Conservation (phyloP, 2,113 vertebrate genomes). For the Chloropsis cyanopogon region DNA sequence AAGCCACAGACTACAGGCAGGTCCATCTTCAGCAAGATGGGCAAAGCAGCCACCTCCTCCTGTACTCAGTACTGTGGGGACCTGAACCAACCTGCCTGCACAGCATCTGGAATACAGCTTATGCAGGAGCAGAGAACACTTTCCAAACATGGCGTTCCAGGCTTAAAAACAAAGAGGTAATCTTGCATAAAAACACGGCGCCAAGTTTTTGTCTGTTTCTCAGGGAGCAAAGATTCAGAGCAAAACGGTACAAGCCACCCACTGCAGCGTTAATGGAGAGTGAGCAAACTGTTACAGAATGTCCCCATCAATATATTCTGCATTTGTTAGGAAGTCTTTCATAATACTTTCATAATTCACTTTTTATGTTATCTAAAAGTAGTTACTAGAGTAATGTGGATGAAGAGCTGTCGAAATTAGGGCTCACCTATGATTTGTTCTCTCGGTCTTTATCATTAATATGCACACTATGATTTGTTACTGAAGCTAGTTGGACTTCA, state of each 20-base stretch:
- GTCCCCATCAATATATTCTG: not conserved
- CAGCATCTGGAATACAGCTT: constrained; percentile 40
- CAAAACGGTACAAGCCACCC: not conserved
- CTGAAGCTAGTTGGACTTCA: not conserved
- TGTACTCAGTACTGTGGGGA: constrained; percentile 36
- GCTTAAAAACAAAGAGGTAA: not conserved
- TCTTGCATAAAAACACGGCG: not conserved
- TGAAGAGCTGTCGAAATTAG: not conserved
- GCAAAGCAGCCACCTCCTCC: constrained; percentile 36
- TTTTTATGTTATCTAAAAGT: not conserved
- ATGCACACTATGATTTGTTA: not conserved
- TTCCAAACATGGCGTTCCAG: constrained; percentile 7
- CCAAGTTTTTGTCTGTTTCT: not conserved
- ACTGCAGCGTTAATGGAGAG: not conserved
- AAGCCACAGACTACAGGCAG: constrained; percentile 68
- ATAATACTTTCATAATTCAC: not conserved
- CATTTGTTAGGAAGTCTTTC: not conserved
- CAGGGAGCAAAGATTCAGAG: not conserved
- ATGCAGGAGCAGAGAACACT: not conserved
- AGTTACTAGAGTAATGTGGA: not conserved
- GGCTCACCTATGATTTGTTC: not conserved
- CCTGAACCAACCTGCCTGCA: constrained; percentile 31
- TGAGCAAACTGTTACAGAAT: not conserved
- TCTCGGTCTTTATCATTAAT: not conserved
- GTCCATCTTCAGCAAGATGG: constrained; percentile 54